Evolutionary conservation across 2,113 vertebrate species (phyloP).

Genomic region (Alligator mississippiensis): DNA sequence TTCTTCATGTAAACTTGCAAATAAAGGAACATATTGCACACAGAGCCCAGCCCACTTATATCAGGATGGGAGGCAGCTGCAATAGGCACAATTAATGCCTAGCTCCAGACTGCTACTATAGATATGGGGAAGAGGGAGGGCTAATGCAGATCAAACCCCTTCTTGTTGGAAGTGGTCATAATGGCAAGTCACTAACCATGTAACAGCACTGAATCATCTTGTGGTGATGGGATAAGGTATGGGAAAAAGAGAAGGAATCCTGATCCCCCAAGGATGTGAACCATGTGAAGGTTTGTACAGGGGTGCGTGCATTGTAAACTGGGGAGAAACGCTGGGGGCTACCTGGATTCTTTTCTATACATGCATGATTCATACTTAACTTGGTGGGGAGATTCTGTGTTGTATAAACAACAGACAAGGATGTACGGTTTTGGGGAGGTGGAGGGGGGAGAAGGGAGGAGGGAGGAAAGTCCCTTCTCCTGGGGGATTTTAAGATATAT

Average conservation of each 20-base stretch:
- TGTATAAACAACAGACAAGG: constrained; percentile 44
- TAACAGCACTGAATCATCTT: background rate
- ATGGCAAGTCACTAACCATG: background rate
- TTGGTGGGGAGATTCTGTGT: constrained; percentile 6
- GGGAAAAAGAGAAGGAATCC: background rate
- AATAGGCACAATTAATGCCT: constrained; percentile 18
- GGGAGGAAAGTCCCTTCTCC: background rate
- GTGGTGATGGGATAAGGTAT: background rate
- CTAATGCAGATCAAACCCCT: background rate
- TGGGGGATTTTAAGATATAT: constrained; percentile 51
- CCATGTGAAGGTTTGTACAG: background rate
- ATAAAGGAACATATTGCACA: constrained; percentile 72
- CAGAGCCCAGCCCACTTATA: constrained; percentile 47
- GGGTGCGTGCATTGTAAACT: background rate
- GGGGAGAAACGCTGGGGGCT: background rate
- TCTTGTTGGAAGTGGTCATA: background rate
- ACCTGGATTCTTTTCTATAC: background rate
- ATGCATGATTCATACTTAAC: constrained; percentile 33
- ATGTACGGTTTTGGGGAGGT: background rate
- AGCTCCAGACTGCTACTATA: constrained; percentile 2
- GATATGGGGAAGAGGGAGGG: background rate
- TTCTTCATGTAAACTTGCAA: constrained; percentile 73
- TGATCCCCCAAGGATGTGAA: background rate
- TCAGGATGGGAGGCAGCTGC: constrained; percentile 56
- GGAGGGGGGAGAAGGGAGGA: too few species aligned